These are phyloP conservation scores for Periophthalmus magnuspinnatus DNA, from an alignment of 2,797 vertebrate species.

Conservation along the genomic window DNA sequence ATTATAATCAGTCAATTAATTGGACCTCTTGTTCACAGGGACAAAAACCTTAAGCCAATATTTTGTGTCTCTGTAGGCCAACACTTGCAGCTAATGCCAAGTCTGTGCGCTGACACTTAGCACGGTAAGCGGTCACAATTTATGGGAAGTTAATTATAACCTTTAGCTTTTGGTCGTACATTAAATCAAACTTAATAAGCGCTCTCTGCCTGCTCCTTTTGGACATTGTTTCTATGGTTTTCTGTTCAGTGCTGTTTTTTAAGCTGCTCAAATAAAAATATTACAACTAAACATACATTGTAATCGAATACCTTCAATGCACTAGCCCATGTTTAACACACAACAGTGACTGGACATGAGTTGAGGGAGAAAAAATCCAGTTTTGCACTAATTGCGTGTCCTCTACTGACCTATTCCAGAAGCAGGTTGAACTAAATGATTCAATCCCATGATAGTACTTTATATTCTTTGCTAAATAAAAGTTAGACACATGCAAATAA, in stretches of 20 bases:
- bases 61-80: slow-evolving; percentile 29
- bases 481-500: no score
- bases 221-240: background rate
- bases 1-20: slow-evolving; percentile 74
- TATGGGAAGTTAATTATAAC: slow-evolving; percentile 56
- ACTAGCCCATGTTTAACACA: no score
- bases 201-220: background rate
- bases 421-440: no score
- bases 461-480: no score
- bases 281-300: no score
- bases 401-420: no score
- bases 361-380: no score
- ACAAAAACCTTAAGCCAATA: slow-evolving; percentile 36
- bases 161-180: slow-evolving; percentile 45
- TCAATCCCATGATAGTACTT: no score
- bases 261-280: no score
- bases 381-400: no score
- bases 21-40: slow-evolving; percentile 69
- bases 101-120: slow-evolving; percentile 30
- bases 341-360: no score
- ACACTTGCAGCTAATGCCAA: slow-evolving; percentile 28
- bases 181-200: background rate
- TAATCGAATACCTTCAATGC: no score
- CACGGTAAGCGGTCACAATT: slow-evolving; percentile 31
- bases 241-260: background rate